Percentiles rank a stretch among this genome's conserved stretches.
phyloP scores from a whole-genome alignment of 2,888 invertebrate species.

The Platerodrilus igneus region DNA sequence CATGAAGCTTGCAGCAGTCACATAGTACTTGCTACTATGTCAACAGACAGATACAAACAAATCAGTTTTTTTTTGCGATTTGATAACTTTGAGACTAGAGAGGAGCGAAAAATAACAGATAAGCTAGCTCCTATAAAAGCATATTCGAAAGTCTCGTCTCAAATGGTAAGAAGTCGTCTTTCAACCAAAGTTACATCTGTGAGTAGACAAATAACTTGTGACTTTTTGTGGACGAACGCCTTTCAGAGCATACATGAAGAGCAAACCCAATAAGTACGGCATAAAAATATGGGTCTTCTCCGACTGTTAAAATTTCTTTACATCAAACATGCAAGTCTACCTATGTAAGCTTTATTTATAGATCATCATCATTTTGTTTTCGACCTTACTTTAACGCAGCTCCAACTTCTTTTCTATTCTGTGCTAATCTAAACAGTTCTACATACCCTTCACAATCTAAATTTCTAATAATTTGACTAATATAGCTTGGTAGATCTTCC shows the following conservation, averaged over 20 bases:
- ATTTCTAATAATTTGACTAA: too few relatives aligned
- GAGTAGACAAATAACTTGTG: slow-evolving; percentile 17
- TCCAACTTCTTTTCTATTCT: too few relatives aligned
- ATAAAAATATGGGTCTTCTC: slow-evolving; percentile 13
- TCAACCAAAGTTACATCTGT: slow-evolving; percentile 10
- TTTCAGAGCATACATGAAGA: slow-evolving; percentile 15
- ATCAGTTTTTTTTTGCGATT: too few relatives aligned
- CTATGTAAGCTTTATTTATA: slow-evolving; percentile 4
- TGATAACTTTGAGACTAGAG: slow-evolving; percentile 13
- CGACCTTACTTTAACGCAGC: too few relatives aligned
- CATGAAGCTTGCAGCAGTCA: too few relatives aligned
- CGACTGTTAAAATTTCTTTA: slow-evolving; percentile 10
- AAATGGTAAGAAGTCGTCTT: slow-evolving; percentile 10
- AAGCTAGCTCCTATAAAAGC: slow-evolving; percentile 10
- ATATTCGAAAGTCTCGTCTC: slow-evolving; percentile 12
- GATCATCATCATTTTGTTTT: too few relatives aligned
- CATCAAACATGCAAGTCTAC: slow-evolving; percentile 6
- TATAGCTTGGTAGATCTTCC: too few relatives aligned
- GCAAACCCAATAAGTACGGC: slow-evolving; percentile 13
- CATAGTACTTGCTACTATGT: neutral
- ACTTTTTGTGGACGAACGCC: slow-evolving; percentile 11
- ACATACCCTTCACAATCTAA: too few relatives aligned
- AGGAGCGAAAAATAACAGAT: slow-evolving; percentile 3
- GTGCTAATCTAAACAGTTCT: too few relatives aligned
- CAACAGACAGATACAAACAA: neutral